phyloP scores from a whole-genome alignment of 2,113 vertebrate species.

The Carassius gibelio region DNA sequence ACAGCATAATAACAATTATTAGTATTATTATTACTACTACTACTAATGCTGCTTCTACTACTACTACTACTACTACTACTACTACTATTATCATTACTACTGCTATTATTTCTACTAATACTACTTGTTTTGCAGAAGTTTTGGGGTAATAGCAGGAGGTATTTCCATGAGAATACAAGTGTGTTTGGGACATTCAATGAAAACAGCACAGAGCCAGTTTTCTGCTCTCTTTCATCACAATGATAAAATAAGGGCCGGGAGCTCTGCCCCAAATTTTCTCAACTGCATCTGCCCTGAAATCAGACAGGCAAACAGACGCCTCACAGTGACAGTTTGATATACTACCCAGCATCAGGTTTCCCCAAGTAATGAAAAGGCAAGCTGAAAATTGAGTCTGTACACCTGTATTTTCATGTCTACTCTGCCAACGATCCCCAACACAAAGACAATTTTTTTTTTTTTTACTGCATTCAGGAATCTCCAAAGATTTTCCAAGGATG shows the following conservation, averaged over 20 bases:
- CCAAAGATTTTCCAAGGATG: not conserved
- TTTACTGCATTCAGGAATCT: not conserved
- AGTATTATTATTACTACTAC: too few relatives aligned
- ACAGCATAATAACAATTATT: too few relatives aligned
- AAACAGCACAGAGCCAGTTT: constrained; percentile 38
- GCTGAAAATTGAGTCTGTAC: constrained; percentile 37
- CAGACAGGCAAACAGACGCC: constrained; percentile 50
- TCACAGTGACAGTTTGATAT: constrained; percentile 50
- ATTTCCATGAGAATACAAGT: constrained; percentile 26
- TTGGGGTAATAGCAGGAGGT: too few relatives aligned
- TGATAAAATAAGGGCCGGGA: constrained; percentile 50
- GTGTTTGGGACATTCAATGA: constrained; percentile 28
- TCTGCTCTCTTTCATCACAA: constrained; percentile 50
- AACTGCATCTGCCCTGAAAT: constrained; percentile 49
- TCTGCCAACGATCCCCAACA: too few relatives aligned
- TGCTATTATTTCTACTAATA: too few relatives aligned
- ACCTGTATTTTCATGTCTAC: constrained; percentile 38
- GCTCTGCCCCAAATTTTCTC: constrained; percentile 49
- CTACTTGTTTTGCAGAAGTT: too few relatives aligned
- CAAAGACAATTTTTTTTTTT: not conserved
- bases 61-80: too few relatives aligned
- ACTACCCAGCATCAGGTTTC: constrained; percentile 42
- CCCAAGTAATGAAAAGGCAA: constrained; percentile 33
- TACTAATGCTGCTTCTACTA: too few relatives aligned
- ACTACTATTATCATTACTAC: too few relatives aligned